These are phyloP conservation scores for Thaleichthys pacificus DNA, from an alignment of 2,797 vertebrate species.

Conservation along the genomic window DNA sequence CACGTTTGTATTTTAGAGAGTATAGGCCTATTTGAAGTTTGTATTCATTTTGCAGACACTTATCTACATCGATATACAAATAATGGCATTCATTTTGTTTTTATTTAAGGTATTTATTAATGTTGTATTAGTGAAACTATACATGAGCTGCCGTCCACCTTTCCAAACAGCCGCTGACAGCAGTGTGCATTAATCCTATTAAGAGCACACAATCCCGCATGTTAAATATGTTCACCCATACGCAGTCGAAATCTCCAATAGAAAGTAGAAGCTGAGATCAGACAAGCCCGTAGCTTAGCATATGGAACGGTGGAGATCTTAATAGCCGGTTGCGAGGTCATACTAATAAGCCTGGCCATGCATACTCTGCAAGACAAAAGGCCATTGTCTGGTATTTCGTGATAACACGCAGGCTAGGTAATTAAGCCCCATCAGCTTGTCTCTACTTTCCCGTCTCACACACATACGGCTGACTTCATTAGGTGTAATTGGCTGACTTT, in stretches of 20 bases:
- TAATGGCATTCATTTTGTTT: too few species aligned
- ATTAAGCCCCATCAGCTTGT: conserved; percentile 64
- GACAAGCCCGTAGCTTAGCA: conserved; percentile 33
- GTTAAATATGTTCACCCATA: too few species aligned
- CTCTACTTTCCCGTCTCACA: conserved; percentile 46
- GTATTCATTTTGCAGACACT: background rate
- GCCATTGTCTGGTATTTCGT: conserved; percentile 37
- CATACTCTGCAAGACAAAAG: conserved; percentile 61
- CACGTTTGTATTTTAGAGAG: background rate
- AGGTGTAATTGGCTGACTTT: conserved; percentile 50
- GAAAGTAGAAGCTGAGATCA: conserved; percentile 39
- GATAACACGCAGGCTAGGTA: conserved; percentile 58
- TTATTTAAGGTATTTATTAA: too few species aligned
- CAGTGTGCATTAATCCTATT: background rate
- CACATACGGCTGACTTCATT: conserved; percentile 68
- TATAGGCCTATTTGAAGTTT: background rate
- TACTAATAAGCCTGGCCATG: conserved; percentile 59
- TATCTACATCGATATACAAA: too few species aligned
- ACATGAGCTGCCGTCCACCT: background rate
- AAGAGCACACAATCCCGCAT: too few species aligned
- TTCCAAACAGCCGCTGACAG: background rate
- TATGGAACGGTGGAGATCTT: conserved; percentile 45
- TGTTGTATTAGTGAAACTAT: background rate
- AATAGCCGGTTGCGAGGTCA: conserved; percentile 40
- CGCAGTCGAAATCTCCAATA: background rate